Conservation (phyloP, 2,113 vertebrate species). For the Tyrannus savana region DNA sequence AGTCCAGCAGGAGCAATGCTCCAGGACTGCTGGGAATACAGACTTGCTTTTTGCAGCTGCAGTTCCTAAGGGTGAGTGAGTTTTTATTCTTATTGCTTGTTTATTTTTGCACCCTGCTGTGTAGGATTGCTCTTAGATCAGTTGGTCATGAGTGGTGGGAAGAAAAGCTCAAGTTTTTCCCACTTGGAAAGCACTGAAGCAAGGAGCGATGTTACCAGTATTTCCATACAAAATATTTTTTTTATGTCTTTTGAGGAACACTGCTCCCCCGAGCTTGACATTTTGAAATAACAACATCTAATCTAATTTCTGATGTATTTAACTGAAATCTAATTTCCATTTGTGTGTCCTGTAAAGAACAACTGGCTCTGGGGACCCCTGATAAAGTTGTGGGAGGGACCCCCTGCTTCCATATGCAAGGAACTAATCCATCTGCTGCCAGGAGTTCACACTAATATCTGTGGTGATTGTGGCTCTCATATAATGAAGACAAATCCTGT, state of each 20-base stretch:
- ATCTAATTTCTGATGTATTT: slow-evolving; percentile 64
- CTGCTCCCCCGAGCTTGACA: neutral
- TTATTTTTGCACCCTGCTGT: neutral
- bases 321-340: slow-evolving; percentile 58
- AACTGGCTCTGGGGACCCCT: slow-evolving; percentile 33
- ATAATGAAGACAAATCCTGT: slow-evolving; percentile 53
- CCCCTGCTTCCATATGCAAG: neutral
- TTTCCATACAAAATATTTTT: neutral
- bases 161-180: neutral
- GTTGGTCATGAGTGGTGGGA: neutral
- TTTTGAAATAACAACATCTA: slow-evolving; percentile 47
- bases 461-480: neutral
- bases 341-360: slow-evolving; percentile 38
- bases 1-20: neutral
- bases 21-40: neutral
- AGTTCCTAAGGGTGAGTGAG: neutral
- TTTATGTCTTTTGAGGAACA: neutral
- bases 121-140: neutral
- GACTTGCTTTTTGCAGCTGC: neutral
- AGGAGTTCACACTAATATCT: slow-evolving; percentile 32
- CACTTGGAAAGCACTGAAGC: neutral
- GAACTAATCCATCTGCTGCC: slow-evolving; percentile 24
- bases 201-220: neutral
- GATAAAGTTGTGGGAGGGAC: slow-evolving; percentile 31
- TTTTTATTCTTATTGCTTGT: neutral